Evolutionary conservation across 2,888 invertebrate species (phyloP), one percentile per base, ranked within the genome.

Genomic region (Torymus aiolomorphi): DNA sequence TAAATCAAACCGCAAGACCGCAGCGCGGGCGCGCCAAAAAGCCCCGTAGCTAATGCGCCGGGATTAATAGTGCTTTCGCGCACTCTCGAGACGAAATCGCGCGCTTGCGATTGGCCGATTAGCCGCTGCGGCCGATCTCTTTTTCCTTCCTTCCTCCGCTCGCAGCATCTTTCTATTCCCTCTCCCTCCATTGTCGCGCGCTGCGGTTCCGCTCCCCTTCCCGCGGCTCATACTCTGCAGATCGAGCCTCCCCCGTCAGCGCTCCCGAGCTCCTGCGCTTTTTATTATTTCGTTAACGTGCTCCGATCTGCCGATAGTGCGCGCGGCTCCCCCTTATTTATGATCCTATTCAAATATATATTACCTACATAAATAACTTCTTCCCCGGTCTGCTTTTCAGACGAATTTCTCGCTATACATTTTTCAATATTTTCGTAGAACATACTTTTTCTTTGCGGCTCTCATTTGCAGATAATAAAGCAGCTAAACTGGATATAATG

Each of bases 1-100:
- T 89, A 89, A 89, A 89, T 89, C 89, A 89, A 88, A 88, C 88
- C 88, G 85, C 89, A 88, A 83, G 85, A 82, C 83, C 84, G 85
- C 86, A 86, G 87, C 86, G 85, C 83, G 85, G 84, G 84, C 85
- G 85, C 85, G 85, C 86, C 86, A 88, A 88, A 89, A 88, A 84
- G 67, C 85, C 83, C 86, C 86, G 83, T 85, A 85, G 88, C 88
- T 87, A 88, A 88, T 88, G 86, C 86, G 85, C 82, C 82, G 88
- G 86, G 86, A 89, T 89, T 89, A 88, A 89, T 89, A 88, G 88
- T 84, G 84, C 61, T 61, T 61, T 24, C 61, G 71, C 52, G 61
- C 61, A 61, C 52, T 57, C 67, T 52, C 54, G 42, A 1, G 14
- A 12, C 31, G 31, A 31, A 62, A 11, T 12, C 62, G 13, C 31